Evolutionary conservation across 2,113 vertebrate genomes (phyloP).

Genomic region (Kryptolebias marmoratus): DNA sequence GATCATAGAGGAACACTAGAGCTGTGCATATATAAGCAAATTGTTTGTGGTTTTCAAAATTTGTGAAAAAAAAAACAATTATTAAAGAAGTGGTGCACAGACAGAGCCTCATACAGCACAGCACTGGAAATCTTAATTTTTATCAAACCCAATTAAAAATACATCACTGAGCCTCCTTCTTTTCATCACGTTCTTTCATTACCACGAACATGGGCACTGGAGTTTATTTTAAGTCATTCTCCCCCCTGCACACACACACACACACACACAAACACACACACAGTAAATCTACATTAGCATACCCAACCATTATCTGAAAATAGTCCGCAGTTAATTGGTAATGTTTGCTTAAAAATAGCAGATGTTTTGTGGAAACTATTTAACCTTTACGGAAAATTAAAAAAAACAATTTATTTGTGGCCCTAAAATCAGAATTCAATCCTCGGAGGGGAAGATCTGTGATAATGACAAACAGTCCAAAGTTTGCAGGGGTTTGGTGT

Average conservation of each 20-base stretch:
- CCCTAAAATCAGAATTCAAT: background rate
- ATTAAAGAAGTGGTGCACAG: background rate
- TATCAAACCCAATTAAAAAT: conserved; percentile 13
- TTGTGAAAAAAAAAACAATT: background rate
- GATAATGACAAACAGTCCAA: background rate
- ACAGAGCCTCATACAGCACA: background rate
- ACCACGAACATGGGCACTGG: conserved; percentile 2
- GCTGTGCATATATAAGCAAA: background rate
- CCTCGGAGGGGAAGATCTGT: background rate
- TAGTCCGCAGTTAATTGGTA: background rate
- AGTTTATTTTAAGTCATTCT: conserved; percentile 25
- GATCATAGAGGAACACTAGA: conserved; percentile 7
- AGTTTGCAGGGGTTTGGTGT: background rate
- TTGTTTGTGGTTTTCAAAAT: background rate
- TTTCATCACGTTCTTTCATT: conserved; percentile 19
- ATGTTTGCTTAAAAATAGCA: conserved; percentile 9
- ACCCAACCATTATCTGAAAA: conserved; percentile 9
- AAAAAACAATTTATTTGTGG: background rate
- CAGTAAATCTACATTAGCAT: conserved; percentile 7
- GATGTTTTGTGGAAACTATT: background rate
- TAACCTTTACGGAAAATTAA: background rate
- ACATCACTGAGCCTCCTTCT: background rate
- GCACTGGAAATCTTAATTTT: conserved; percentile 5
- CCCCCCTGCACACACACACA: background rate
- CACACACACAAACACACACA: background rate